Conservation (phyloP, 2,797 vertebrate genomes). For the Anabas testudineus region DNA sequence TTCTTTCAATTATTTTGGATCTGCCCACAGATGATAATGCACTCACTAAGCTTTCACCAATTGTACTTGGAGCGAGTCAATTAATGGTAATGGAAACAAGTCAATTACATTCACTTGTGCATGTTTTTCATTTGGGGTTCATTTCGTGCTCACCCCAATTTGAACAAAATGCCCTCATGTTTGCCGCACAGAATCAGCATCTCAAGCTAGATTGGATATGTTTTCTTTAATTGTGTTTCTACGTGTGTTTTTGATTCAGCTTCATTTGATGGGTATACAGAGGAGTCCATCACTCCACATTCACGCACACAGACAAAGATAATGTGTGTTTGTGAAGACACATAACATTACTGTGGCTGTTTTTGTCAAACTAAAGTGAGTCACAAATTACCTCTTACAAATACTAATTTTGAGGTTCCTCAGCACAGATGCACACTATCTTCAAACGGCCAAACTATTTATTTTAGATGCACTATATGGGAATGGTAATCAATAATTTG, state of each 20-base stretch:
- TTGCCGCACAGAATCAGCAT: constrained; percentile 47
- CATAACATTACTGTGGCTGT: constrained; percentile 40
- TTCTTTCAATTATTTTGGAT: constrained; percentile 7
- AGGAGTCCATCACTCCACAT: constrained; percentile 46
- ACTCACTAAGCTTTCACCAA: neutral
- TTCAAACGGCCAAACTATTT: constrained; percentile 25
- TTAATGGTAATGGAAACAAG: constrained; percentile 11
- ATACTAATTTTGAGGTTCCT: constrained; percentile 33
- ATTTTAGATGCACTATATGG: neutral
- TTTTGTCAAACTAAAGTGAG: constrained; percentile 47
- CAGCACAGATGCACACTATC: constrained; percentile 19
- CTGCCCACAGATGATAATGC: neutral
- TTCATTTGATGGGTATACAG: constrained; percentile 19
- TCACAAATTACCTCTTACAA: constrained; percentile 42
- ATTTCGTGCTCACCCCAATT: constrained; percentile 42
- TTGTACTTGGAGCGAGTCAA: constrained; percentile 11
- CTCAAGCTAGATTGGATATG: constrained; percentile 49
- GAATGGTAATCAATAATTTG: neutral
- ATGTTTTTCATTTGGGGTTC: constrained; percentile 39
- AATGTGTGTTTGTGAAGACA: constrained; percentile 37
- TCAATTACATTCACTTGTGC: constrained; percentile 21
- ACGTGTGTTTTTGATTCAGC: constrained; percentile 35
- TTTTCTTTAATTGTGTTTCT: constrained; percentile 57
- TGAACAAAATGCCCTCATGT: constrained; percentile 50
- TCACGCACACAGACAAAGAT: constrained; percentile 40